Base-by-base conservation (phyloP, 2,113 vertebrate species). In the Heptranchias perlo region DNA sequence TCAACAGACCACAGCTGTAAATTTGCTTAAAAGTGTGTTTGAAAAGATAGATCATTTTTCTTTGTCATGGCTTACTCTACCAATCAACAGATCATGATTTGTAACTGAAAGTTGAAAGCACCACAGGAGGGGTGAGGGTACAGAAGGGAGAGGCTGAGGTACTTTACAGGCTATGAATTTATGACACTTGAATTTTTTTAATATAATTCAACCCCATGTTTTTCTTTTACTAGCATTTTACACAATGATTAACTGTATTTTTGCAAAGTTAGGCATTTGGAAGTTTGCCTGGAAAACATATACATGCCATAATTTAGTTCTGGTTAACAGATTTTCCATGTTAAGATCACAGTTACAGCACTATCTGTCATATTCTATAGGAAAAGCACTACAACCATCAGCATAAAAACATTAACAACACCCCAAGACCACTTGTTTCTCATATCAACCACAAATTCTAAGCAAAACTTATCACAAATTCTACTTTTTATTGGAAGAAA, bases 321-420 rank as follows among this genome's bases (percentile, higher is more conserved):
- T 95, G 94, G 3, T 69, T 95, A 95, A 95, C 94, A 95, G 94
- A 69, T 95, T 95, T 95, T 73, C 94, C 65, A 69, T 95, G 94
- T 95, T 73, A 69, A 69, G 44, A 47, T 69, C 65, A 95, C 44
- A 95, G 64, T 52, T 69, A 95, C 65, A 73, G 65, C 64, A 95
- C 64, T 47, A 95, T 69, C 65, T 95, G 64, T 49, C 47, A 28
- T 69, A 95, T 65, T 95, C 64, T 44, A 95, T 47, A 49, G 94
- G 65, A 69, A 95, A 95, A 69, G 65, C n/a, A 69, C 62, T 49
- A 69, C 94, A 69, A 2, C 23, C 47, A 69, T 73, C 94, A 95
- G 94, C 44, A 49, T 47, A 31, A 69, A 69, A 95, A 69, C 94
- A 73, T 95, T 95, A 95, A 69, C 28, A 62, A 69, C 89, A 93